A percentile compares a stretch with the other conserved stretches of the same genome.
These are phyloP conservation scores for Lepilemur septentrionalis DNA, from an alignment of 2,797 vertebrate genomes.

Conservation along the genomic window DNA sequence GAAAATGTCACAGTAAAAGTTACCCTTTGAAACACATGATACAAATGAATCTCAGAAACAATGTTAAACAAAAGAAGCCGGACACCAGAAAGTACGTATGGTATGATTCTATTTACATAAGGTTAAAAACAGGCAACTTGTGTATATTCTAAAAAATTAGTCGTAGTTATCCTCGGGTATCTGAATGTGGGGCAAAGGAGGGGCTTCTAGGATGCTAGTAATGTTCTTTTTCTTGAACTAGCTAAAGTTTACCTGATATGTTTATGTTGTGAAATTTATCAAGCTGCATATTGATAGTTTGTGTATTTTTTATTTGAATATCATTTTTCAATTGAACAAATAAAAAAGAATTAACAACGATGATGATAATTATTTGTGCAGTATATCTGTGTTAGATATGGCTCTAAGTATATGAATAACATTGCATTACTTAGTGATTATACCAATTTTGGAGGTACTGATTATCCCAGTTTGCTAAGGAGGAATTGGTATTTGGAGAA, in stretches of 20 bases:
- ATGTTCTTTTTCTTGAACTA: neutral
- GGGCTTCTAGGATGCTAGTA: neutral
- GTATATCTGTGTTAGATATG: neutral
- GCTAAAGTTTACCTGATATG: neutral
- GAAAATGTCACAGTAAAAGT: neutral
- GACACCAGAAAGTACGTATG: neutral
- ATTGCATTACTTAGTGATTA: neutral
- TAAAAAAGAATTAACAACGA: neutral
- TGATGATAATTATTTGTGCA: neutral
- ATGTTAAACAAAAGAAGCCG: neutral
- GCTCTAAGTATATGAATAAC: neutral
- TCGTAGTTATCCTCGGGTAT: neutral
- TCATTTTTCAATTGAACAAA: neutral
- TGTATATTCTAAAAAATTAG: neutral
- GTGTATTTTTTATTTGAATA: slow-evolving; percentile 11
- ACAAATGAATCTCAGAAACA: neutral
- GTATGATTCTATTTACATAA: neutral
- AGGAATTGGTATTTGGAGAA: neutral
- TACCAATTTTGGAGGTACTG: neutral
- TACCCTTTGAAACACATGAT: neutral
- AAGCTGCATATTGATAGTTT: neutral
- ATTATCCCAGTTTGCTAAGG: neutral
- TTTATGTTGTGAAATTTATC: neutral
- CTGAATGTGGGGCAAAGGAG: neutral
- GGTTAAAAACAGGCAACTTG: neutral